phyloP scores from a whole-genome alignment of 2,113 vertebrate species.

The Butorides virescens region DNA sequence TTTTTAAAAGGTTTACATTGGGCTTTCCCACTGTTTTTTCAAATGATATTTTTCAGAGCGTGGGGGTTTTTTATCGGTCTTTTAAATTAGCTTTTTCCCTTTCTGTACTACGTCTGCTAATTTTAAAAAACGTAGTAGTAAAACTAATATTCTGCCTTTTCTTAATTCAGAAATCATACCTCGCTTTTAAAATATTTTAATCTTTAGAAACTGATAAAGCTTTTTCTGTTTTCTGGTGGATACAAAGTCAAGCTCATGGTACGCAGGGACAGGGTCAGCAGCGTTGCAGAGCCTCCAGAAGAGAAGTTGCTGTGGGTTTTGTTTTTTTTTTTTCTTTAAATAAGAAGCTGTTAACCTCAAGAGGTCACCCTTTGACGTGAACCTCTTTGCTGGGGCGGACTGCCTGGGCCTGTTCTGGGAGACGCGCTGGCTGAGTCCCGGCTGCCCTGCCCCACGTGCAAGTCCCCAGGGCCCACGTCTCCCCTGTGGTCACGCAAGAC shows the following conservation, averaged over 20 bases:
- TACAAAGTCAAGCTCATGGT: neutral
- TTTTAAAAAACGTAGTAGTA: neutral
- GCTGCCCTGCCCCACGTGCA: neutral
- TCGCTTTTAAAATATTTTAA: neutral
- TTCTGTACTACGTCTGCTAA: too few relatives aligned
- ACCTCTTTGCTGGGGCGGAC: neutral
- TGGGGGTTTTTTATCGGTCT: neutral
- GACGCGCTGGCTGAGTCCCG: neutral
- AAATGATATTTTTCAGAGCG: neutral
- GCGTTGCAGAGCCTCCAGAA: neutral
- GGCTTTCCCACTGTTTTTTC: neutral
- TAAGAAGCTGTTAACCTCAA: neutral
- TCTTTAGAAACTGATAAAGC: neutral
- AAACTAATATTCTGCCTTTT: neutral
- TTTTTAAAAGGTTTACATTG: neutral
- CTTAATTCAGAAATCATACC: neutral
- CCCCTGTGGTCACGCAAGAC: too few relatives aligned
- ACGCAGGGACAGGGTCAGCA: neutral
- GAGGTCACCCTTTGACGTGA: neutral
- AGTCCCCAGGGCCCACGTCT: neutral
- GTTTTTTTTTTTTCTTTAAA: neutral
- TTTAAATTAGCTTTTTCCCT: neutral
- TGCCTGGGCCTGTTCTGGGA: neutral
- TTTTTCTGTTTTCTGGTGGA: neutral
- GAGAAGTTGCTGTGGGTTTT: neutral